phyloP scores from a whole-genome alignment of 2,113 vertebrate species.

The Macaca nemestrina region DNA sequence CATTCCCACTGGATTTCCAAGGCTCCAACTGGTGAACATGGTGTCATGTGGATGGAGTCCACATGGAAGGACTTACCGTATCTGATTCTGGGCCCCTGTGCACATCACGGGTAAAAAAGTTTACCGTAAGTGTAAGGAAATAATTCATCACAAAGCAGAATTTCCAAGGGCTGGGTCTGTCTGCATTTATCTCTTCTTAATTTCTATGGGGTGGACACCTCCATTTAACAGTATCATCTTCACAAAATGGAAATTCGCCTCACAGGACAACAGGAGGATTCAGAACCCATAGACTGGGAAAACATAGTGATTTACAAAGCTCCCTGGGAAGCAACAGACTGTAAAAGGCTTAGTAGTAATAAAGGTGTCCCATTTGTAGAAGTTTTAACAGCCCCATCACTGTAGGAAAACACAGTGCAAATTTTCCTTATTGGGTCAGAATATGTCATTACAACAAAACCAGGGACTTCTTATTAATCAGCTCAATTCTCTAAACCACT shows the following conservation, averaged over 20 bases:
- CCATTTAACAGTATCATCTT: not conserved
- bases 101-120: not conserved
- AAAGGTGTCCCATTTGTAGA: not conserved
- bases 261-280: not conserved
- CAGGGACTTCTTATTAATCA: not conserved
- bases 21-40: no score
- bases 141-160: fast-evolving
- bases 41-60: not conserved
- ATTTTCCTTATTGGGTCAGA: not conserved
- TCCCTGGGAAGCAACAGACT: not conserved
- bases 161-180: fast-evolving
- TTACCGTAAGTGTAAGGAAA: fast-evolving
- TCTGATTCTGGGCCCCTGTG: fast-evolving
- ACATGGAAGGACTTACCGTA: not conserved
- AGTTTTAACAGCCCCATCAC: not conserved
- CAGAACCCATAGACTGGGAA: not conserved
- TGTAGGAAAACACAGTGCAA: not conserved
- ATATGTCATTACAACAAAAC: not conserved
- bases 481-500: not conserved
- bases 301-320: not conserved
- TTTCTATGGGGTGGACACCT: not conserved
- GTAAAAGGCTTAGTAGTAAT: not conserved
- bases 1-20: not conserved
- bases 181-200: not conserved
- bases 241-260: not conserved